Base-by-base conservation (phyloP, 2,797 vertebrate species). In the Coreius guichenoti region DNA sequence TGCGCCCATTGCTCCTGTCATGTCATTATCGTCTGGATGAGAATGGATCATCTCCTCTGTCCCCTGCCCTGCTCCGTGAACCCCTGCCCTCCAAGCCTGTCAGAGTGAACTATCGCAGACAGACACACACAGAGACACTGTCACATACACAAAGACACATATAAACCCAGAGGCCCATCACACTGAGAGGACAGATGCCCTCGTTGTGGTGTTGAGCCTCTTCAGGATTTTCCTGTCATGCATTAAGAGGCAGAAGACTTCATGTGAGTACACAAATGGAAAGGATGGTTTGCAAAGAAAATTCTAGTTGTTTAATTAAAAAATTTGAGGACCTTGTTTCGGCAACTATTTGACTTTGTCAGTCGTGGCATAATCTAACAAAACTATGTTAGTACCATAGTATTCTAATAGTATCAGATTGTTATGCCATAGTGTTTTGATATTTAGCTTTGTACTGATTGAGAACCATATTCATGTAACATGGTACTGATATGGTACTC, bases 41-140 rank as follows among this genome's bases (percentile, higher is more conserved):
- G 74, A 89, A 87, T 73, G 76, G 87, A 47, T 83, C 89, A 73
- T 54, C 69, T 80, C 84, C 74, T 77, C 67, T 81, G 77, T 84
- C 58, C 83, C 49, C 63, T 73, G 84, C 75, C 88, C 85, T 74
- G 79, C 73, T 88, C 84, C 73, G 86, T 86, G 90, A 87, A 88
- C 13, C 31, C 70, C 76, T 51, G 70, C 21, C 83, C 83, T 80
- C 83, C 47, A 29, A 72, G 87, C 87, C 90, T 88, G 90, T 92
- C 89, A 89, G 84, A 93, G 85, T 86, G 79, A 90, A 91, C 90
- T 82, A 83, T 89, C 83, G 89, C 75, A 83, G 81, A 87, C 86
- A 84, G 75, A 80, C 69, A 80, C 81, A 83, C 75, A 87, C 47
- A n/a, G 84, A 83, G 75, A 83, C 86, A 63, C 86, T 82, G 80